These are phyloP conservation scores for Cherax destructor DNA, from an alignment of 1,140 invertebrate genomes.

Conservation along the genomic window DNA sequence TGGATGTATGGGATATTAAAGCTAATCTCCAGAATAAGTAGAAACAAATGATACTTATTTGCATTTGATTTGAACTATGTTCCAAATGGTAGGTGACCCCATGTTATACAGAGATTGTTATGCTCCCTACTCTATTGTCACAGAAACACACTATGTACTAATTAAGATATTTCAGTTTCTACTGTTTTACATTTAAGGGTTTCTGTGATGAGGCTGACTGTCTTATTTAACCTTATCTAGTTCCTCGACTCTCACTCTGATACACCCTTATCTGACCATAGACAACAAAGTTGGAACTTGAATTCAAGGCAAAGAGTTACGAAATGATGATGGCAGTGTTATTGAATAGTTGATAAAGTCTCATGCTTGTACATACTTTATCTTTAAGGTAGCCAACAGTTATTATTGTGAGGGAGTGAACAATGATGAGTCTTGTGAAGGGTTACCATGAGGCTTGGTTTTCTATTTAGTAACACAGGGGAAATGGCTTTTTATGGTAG, in stretches of 20 bases:
- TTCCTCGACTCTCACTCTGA: constrained; percentile 55
- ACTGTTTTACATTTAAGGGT: constrained; percentile 35
- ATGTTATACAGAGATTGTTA: constrained; percentile 5
- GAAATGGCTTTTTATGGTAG: constrained; percentile 44
- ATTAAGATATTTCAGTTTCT: constrained; percentile 43
- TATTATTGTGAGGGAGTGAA: constrained; percentile 67
- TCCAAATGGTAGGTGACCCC: neutral
- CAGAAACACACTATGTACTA: constrained; percentile 60
- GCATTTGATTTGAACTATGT: neutral
- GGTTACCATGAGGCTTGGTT: constrained; percentile 46
- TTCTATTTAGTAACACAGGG: constrained; percentile 49
- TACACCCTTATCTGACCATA: constrained; percentile 66
- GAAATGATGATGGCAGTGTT: constrained; percentile 68
- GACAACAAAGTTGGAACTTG: constrained; percentile 65
- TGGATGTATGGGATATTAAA: neutral
- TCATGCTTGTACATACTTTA: constrained; percentile 69
- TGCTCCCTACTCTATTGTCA: constrained; percentile 60
- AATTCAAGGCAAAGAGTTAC: constrained; percentile 63
- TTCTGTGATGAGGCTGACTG: constrained; percentile 66
- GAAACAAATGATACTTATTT: neutral
- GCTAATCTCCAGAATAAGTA: neutral
- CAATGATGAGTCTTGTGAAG: constrained; percentile 60
- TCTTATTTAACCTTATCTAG: constrained; percentile 49
- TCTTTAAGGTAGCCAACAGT: constrained; percentile 70
- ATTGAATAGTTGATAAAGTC: constrained; percentile 68